Conservation (phyloP, 2,888 invertebrate genomes). For the Limnephilus rhombicus region DNA sequence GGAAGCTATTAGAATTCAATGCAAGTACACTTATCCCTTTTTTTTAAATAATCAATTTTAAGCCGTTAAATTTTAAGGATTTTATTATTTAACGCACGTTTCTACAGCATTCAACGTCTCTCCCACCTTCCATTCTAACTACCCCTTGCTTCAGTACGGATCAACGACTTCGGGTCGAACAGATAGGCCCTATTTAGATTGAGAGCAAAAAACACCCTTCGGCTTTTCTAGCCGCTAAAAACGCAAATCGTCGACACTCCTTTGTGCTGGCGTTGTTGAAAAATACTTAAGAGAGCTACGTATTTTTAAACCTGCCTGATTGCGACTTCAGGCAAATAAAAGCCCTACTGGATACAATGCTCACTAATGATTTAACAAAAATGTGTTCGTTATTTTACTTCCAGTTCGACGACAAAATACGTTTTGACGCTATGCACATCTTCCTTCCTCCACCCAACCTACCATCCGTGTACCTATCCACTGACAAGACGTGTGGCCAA, state of each 20-base stretch:
- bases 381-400: neutral
- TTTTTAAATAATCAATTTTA: neutral
- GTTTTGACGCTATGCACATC: too few relatives aligned
- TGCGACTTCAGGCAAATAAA: neutral
- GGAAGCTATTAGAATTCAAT: conserved; percentile 17
- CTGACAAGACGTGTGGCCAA: too few relatives aligned
- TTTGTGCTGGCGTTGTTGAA: neutral
- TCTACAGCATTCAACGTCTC: neutral
- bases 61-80: neutral
- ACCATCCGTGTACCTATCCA: too few relatives aligned
- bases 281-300: neutral
- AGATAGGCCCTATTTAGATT: neutral
- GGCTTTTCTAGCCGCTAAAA: neutral
- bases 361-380: neutral
- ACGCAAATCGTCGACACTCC: neutral
- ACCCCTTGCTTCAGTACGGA: too few relatives aligned
- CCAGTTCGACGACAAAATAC: neutral
- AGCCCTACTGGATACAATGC: neutral
- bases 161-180: too few relatives aligned
- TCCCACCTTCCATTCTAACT: neutral
- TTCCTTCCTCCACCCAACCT: too few relatives aligned
- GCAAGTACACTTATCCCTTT: neutral
- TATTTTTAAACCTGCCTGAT: neutral
- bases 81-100: conserved; percentile 31
- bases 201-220: neutral